These are phyloP conservation scores for Antheraea pernyi DNA, from an alignment of 1,140 invertebrate species.

Conservation along the genomic window DNA sequence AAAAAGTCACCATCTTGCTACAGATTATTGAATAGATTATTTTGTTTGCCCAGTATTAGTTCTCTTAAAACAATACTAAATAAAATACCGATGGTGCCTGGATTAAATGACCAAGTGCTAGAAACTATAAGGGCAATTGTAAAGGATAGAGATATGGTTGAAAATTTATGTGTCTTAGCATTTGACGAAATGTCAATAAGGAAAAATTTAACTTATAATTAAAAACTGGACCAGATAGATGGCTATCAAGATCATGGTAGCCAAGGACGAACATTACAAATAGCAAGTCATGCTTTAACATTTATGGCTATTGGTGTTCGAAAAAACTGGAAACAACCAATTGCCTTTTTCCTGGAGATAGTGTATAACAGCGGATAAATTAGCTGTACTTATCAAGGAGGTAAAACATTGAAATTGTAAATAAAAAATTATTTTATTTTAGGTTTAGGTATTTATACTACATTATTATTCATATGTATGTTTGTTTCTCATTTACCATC, in stretches of 20 bases:
- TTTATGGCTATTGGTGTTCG: slow-evolving; percentile 12
- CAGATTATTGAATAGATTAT: slow-evolving; percentile 20
- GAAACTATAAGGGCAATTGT: background rate
- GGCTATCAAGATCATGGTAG: slow-evolving; percentile 28
- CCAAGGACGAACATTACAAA: slow-evolving; percentile 13
- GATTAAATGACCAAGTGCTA: background rate
- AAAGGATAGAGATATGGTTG: background rate
- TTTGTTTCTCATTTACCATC: no score
- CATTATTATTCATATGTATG: no score
- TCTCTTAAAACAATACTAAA: slow-evolving; percentile 10
- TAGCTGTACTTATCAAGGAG: slow-evolving; percentile 17
- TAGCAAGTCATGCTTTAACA: slow-evolving; percentile 16
- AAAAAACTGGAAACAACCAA: slow-evolving; percentile 15
- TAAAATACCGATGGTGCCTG: slow-evolving; percentile 1
- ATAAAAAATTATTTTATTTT: no score
- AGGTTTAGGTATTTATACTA: no score
- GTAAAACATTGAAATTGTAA: no score
- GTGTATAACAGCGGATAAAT: slow-evolving; percentile 19
- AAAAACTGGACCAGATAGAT: slow-evolving; percentile 21
- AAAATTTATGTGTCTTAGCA: slow-evolving; percentile 7
- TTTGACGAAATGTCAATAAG: slow-evolving; percentile 35
- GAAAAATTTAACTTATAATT: slow-evolving; percentile 28
- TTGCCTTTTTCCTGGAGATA: slow-evolving; percentile 19
- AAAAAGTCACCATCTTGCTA: slow-evolving; percentile 22
- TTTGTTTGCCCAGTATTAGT: slow-evolving; percentile 19